Evolutionary conservation across 2,113 vertebrate species (phyloP).

Genomic region (Daphoenositta chrysoptera): DNA sequence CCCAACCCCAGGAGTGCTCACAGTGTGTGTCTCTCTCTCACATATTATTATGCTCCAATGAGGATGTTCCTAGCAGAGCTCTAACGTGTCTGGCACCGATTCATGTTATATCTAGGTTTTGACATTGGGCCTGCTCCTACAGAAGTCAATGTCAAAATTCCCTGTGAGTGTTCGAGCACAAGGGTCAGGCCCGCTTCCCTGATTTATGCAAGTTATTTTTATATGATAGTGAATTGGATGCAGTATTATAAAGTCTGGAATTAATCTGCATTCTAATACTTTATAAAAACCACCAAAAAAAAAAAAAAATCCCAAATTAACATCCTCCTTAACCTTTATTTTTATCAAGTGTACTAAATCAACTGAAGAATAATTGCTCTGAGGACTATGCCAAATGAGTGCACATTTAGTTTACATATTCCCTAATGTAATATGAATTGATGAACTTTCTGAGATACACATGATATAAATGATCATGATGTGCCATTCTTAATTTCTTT

Average conservation of each 20-base stretch:
- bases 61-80: conserved; percentile 60
- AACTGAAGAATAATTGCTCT: conserved; percentile 73
- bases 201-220: conserved; percentile 63
- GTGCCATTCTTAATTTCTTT: conserved; percentile 72
- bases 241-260: conserved; percentile 55
- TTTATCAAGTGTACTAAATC: conserved; percentile 74
- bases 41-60: conserved; percentile 65
- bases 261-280: conserved; percentile 64
- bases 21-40: conserved; percentile 15
- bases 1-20: conserved; percentile 63
- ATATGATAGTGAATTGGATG: conserved; percentile 33
- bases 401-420: conserved; percentile 72
- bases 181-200: background rate
- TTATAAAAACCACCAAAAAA: conserved; percentile 33
- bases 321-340: conserved; percentile 69
- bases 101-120: conserved; percentile 63
- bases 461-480: conserved; percentile 64
- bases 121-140: conserved; percentile 53
- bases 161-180: background rate
- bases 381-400: conserved; percentile 68
- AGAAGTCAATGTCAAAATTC: conserved; percentile 57
- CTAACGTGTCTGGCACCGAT: conserved; percentile 56
- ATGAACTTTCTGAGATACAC: conserved; percentile 68
- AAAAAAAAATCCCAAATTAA: conserved; percentile 47
- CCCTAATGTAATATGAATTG: conserved; percentile 74